Evolutionary conservation across 2,888 invertebrate genomes (phyloP).

Genomic region (Leptarthrus brevirostris): DNA sequence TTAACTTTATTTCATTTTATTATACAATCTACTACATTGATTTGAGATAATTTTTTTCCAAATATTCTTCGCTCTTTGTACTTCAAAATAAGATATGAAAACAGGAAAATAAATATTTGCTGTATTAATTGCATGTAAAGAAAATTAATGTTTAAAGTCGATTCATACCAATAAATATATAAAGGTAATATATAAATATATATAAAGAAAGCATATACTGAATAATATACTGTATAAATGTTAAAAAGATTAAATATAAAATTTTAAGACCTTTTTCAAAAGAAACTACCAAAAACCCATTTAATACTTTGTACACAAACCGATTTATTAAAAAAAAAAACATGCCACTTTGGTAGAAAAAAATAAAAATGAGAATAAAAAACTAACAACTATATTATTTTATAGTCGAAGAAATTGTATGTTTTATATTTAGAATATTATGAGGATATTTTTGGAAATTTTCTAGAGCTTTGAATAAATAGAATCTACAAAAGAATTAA

Average conservation of each 20-base stretch:
- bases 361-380: constrained; percentile 23
- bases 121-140: too few species aligned
- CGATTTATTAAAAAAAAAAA: constrained; percentile 19
- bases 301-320: constrained; percentile 45
- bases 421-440: constrained; percentile 34
- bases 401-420: constrained; percentile 32
- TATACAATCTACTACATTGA: too few species aligned
- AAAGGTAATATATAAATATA: constrained; percentile 27
- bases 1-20: too few species aligned
- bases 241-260: constrained; percentile 32
- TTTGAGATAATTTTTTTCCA: too few species aligned
- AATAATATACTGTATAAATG: constrained; percentile 41
- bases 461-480: constrained; percentile 30
- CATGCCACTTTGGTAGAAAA: constrained; percentile 36
- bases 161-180: background rate
- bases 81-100: too few species aligned
- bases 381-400: too few species aligned
- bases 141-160: too few species aligned
- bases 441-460: constrained; percentile 24
- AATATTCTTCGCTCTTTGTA: too few species aligned
- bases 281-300: constrained; percentile 17
- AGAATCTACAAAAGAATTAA: constrained; percentile 20
- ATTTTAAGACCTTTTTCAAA: constrained; percentile 42
- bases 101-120: too few species aligned
- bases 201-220: constrained; percentile 3